Evolutionary conservation across 1,140 invertebrate species (phyloP), one percentile per base, ranked within the genome.

Genomic region (Bombyx mandarina): DNA sequence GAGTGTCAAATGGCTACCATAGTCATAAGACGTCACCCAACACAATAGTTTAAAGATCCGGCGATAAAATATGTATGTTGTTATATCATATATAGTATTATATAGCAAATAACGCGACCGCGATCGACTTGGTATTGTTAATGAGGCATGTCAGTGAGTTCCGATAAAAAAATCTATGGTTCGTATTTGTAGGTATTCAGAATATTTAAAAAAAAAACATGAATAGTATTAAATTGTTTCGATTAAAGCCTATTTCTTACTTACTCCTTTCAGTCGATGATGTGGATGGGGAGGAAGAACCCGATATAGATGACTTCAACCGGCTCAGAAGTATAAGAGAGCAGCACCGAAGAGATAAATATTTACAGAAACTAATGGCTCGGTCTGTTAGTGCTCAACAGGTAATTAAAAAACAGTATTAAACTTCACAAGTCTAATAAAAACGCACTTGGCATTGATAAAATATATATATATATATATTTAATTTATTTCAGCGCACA

Each of bases 371-470:
- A 58, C 61, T 88, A 6, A 77, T 88, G 73, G 87, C 86, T 1
- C 76, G 87, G 43, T 88, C 87, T 10, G 71, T 88, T 18, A 88
- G 86, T 60, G 86, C 86, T 12, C 87, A 88, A 65, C 87, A 88
- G 79, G 83, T 84, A 63, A 9, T 12, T 7, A 48, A 12, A 44
- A 26, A 35, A 51, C 8, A 35, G 26, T 51, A 8, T 3, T 51
- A 22, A 9, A 50, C 2, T 50, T 47, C n/a, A 10, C 8, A 47
- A 47, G n/a, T 10, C 6, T 47, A 47, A 47, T 47, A 47, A 47
- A 45, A 47, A 47, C 45, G n/a, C 8, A 12, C 2, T 47, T 3
- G 26, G 26, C 26, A 47, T 47, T 12, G 6, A 47, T 47, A 47
- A 47, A 55, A 45, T 54, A 51, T 56, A 12, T 22, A 26, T 35